Percentiles rank a stretch among this genome's conserved stretches.
phyloP scores from a whole-genome alignment of 2,888 invertebrate species.

The Lapara coniferarum region DNA sequence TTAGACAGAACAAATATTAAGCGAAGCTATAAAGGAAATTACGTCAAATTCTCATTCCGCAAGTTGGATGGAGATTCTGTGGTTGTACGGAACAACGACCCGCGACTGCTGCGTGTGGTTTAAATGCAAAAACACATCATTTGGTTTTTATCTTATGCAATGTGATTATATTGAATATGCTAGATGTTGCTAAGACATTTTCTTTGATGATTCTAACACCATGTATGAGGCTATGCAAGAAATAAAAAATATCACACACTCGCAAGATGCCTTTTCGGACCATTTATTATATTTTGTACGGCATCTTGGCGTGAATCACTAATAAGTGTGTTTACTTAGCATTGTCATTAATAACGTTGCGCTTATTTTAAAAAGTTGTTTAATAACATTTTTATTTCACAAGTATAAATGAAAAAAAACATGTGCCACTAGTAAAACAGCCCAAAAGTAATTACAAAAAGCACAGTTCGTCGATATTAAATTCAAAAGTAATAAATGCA shows the following conservation, averaged over 20 bases:
- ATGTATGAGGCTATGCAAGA: no score
- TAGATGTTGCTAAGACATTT: background rate
- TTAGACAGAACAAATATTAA: constrained; percentile 2
- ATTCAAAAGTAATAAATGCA: constrained; percentile 11
- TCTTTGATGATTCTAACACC: background rate
- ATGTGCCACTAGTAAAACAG: background rate
- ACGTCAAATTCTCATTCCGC: constrained; percentile 48
- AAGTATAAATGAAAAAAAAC: background rate
- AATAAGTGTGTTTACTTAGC: no score
- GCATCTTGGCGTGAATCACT: no score
- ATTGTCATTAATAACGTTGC: no score
- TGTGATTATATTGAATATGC: background rate
- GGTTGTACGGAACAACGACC: constrained; percentile 53
- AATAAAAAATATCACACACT: no score
- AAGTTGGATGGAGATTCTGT: constrained; percentile 49
- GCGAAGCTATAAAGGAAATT: constrained; percentile 35
- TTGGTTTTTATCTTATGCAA: constrained; percentile 1
- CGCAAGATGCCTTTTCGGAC: no score
- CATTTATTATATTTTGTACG: no score
- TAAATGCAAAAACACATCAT: constrained; percentile 31
- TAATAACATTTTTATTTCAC: background rate
- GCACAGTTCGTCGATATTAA: constrained; percentile 18
- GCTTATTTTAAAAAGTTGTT: background rate
- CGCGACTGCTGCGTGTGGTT: constrained; percentile 41
- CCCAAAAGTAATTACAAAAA: constrained; percentile 28